Conservation (phyloP, 2,113 vertebrate species). For the Melanerpes aurifrons region DNA sequence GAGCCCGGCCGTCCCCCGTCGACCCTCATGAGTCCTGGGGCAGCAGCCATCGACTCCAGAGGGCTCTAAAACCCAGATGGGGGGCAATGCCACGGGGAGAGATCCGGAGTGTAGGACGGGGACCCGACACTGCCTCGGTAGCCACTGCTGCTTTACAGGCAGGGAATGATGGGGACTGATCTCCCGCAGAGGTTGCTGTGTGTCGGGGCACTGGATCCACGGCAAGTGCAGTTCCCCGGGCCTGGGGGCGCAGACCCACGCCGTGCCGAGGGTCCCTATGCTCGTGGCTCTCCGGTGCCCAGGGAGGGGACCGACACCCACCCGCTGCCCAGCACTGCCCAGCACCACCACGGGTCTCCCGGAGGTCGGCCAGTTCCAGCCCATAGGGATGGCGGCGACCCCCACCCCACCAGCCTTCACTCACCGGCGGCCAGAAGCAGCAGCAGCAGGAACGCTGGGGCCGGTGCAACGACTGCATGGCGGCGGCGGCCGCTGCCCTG, state of each 20-base stretch:
- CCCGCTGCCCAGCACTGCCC: not conserved
- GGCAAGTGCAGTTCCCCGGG: not conserved
- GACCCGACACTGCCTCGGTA: too few relatives aligned
- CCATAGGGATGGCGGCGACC: not conserved
- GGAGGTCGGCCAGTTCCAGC: not conserved
- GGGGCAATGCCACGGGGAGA: not conserved
- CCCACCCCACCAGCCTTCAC: not conserved
- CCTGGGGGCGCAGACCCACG: not conserved
- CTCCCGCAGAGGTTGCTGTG: not conserved
- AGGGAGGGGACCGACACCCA: not conserved
- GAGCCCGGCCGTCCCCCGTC: not conserved
- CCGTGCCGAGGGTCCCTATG: not conserved
- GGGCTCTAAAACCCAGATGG: not conserved
- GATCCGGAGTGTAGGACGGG: not conserved
- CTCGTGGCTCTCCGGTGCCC: not conserved
- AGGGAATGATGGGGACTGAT: not conserved
- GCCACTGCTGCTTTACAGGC: not conserved
- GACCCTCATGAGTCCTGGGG: not conserved
- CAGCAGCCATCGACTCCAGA: too few relatives aligned
- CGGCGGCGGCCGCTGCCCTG: constrained; percentile 37
- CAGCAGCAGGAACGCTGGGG: not conserved
- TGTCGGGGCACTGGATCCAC: fast-evolving
- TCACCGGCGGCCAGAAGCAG: constrained; percentile 13
- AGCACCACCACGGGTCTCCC: not conserved
- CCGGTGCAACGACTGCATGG: constrained; percentile 42